phyloP scores from a whole-genome alignment of 2,888 invertebrate species.

The Brachypalpus laphriformis region DNA sequence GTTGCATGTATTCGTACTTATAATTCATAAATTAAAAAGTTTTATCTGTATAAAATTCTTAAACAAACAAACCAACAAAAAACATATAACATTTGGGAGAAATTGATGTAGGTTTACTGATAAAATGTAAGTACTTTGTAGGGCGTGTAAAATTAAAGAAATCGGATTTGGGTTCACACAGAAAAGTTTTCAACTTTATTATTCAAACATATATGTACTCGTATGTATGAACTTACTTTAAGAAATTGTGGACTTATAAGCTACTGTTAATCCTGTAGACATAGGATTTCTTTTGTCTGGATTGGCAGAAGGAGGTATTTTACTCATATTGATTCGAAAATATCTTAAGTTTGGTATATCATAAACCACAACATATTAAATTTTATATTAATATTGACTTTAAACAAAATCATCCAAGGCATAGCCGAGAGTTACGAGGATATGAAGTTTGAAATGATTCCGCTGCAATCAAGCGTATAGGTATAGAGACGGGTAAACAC shows the following conservation, averaged over 20 bases:
- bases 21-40: slow-evolving; percentile 8
- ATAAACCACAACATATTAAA: too few relatives aligned
- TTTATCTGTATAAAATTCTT: background rate
- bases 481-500: too few relatives aligned
- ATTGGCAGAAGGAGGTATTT: background rate
- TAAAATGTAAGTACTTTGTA: background rate
- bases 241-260: background rate
- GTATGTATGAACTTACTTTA: background rate
- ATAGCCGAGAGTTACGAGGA: too few relatives aligned
- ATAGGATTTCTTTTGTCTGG: background rate
- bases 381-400: too few relatives aligned
- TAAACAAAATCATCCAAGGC: too few relatives aligned
- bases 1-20: background rate
- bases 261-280: background rate
- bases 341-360: too few relatives aligned
- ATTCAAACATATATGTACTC: background rate
- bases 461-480: too few relatives aligned
- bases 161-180: background rate
- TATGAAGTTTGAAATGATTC: too few relatives aligned
- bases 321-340: too few relatives aligned
- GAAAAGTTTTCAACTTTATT: background rate
- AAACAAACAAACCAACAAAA: background rate
- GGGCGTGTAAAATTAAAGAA: background rate
- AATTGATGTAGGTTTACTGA: background rate
- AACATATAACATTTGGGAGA: background rate